A percentile compares a stretch with the other conserved stretches of the same genome.
phyloP scores from a whole-genome alignment of 2,888 invertebrate species.

The Eupithecia subumbrata region DNA sequence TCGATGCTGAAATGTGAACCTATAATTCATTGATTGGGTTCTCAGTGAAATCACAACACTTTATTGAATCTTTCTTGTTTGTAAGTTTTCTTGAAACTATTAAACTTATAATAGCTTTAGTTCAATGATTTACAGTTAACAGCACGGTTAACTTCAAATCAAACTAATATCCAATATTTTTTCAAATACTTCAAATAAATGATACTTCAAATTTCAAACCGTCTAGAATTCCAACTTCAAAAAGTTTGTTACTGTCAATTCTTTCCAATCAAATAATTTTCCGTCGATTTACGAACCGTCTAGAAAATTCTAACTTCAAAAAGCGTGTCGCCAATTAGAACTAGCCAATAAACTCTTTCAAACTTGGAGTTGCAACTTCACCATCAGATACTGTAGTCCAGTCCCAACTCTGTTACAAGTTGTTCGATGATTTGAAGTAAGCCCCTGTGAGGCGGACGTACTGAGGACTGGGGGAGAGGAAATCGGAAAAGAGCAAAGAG shows the following conservation, averaged over 20 bases:
- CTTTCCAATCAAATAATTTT: slow-evolving; percentile 20
- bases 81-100: not conserved
- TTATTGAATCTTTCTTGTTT: not conserved
- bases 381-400: slow-evolving; percentile 39
- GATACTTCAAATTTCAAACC: not conserved
- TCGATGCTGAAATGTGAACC: too few species aligned
- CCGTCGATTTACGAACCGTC: not conserved
- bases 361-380: slow-evolving; percentile 36
- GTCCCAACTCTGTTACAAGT: slow-evolving; percentile 29
- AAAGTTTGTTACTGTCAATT: slow-evolving; percentile 9
- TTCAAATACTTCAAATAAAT: not conserved
- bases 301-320: slow-evolving; percentile 14
- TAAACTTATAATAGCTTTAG: not conserved
- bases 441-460: slow-evolving; percentile 15
- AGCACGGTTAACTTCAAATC: not conserved
- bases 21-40: not conserved
- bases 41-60: not conserved
- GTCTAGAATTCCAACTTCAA: not conserved
- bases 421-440: slow-evolving; percentile 30
- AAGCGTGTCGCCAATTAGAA: slow-evolving; percentile 36
- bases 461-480: not conserved
- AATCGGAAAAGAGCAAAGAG: not conserved
- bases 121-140: not conserved
- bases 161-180: not conserved
- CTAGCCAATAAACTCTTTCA: slow-evolving; percentile 34